A percentile compares a stretch with the other conserved stretches of the same genome.
Evolutionary conservation across 2,113 vertebrate species (phyloP).

Genomic region (Melanotaenia duboulayi): DNA sequence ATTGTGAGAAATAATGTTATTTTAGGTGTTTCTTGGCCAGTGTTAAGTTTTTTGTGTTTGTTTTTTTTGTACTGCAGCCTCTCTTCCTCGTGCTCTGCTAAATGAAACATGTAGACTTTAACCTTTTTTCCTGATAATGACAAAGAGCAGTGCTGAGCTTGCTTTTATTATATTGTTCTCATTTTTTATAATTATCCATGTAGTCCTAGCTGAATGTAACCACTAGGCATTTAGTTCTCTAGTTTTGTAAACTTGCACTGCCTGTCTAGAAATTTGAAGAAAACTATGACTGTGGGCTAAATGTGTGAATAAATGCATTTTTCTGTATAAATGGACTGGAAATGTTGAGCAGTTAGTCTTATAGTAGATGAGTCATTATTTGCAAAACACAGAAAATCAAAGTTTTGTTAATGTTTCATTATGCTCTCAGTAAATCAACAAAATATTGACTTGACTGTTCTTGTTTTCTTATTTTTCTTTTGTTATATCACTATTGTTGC

Average conservation of each 20-base stretch:
- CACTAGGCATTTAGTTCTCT: background rate
- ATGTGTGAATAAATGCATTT: background rate
- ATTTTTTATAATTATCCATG: background rate
- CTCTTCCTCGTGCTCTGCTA: background rate
- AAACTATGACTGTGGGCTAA: too few species aligned
- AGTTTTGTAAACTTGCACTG: background rate
- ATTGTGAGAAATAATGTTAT: background rate
- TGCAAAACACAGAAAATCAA: background rate
- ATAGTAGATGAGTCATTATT: too few species aligned
- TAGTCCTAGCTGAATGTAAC: background rate
- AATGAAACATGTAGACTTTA: constrained; percentile 4
- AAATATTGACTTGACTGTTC: background rate
- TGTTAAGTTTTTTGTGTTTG: constrained; percentile 14
- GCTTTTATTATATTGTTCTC: background rate
- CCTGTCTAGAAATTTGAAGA: background rate
- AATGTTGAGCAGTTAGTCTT: background rate
- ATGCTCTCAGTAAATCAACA: background rate
- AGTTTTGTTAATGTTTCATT: background rate
- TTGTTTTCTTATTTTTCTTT: background rate
- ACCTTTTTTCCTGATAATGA: background rate
- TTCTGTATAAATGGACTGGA: background rate
- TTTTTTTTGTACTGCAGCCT: background rate
- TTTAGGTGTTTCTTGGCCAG: background rate
- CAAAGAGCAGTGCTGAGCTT: background rate
- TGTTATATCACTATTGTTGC: too few species aligned